Evolutionary conservation across 2,113 vertebrate species (phyloP).

Genomic region (Malurus melanocephalus): DNA sequence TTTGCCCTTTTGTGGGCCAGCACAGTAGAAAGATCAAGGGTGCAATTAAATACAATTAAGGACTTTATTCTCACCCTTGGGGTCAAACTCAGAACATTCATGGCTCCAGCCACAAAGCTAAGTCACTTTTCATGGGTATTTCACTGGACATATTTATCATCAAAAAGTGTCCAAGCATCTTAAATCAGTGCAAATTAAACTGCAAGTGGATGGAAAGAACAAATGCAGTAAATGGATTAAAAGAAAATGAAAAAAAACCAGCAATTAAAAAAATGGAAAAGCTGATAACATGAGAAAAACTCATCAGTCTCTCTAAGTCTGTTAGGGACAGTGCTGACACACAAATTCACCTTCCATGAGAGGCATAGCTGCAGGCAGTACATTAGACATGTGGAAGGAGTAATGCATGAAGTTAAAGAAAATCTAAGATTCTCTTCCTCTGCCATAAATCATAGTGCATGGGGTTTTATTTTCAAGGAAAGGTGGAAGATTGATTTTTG

Average conservation of each 20-base stretch:
- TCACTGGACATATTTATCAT: neutral
- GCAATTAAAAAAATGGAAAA: neutral
- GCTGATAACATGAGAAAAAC: neutral
- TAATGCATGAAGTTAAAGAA: conserved; percentile 27
- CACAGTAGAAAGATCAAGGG: conserved; percentile 31
- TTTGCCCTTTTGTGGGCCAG: neutral
- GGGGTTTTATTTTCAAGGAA: neutral
- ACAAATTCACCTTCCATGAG: neutral
- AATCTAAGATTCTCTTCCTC: conserved; percentile 52
- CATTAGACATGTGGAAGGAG: conserved; percentile 18
- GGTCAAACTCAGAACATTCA: conserved; percentile 6
- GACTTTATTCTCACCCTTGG: conserved; percentile 6
- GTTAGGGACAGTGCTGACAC: neutral
- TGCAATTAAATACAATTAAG: conserved; percentile 9
- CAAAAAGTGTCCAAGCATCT: neutral
- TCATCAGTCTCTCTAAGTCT: neutral
- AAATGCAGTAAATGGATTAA: neutral
- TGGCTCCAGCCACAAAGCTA: neutral
- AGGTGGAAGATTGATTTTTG: conserved; percentile 42
- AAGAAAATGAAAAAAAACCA: neutral
- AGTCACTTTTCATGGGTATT: neutral
- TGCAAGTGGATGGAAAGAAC: neutral
- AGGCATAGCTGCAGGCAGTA: conserved; percentile 14
- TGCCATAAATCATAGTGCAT: conserved; percentile 22
- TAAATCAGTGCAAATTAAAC: neutral